A percentile compares a stretch with the other conserved stretches of the same genome.
Conservation (phyloP, 2,113 vertebrate species). For the Rynchops niger region DNA sequence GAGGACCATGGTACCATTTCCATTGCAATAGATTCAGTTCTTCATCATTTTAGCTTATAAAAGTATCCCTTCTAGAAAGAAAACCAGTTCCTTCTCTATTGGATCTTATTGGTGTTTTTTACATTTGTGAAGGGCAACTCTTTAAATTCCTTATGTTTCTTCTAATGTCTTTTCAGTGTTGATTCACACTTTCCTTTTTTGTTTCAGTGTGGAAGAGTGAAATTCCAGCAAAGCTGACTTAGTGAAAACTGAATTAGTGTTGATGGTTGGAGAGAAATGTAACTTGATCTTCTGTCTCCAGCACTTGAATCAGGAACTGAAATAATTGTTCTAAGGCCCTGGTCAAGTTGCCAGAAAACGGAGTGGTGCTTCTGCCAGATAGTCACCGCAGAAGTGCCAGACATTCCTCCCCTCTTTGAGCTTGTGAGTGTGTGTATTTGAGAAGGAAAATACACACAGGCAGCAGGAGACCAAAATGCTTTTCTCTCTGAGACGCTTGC, state of each 20-base stretch:
- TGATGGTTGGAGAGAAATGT: conserved; percentile 49
- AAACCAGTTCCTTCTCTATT: not conserved
- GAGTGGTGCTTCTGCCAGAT: conserved; percentile 40
- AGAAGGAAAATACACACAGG: not conserved
- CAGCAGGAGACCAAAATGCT: not conserved
- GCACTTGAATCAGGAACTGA: conserved; percentile 32
- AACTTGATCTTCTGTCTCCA: conserved; percentile 54
- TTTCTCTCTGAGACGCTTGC: not conserved
- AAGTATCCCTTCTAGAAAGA: not conserved
- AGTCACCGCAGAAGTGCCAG: conserved; percentile 53
- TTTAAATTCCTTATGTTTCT: conserved; percentile 14
- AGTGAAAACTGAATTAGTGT: conserved; percentile 61
- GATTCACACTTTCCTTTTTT: conserved; percentile 25
- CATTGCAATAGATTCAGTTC: not conserved
- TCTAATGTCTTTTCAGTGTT: conserved; percentile 37
- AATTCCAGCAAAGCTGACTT: conserved; percentile 62
- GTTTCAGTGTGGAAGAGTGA: conserved; percentile 32
- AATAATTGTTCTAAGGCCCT: conserved; percentile 60
- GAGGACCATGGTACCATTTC: not conserved
- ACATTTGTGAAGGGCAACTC: not conserved
- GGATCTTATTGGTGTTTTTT: not conserved
- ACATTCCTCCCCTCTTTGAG: conserved; percentile 33
- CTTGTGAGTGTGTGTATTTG: not conserved
- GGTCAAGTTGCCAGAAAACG: conserved; percentile 36
- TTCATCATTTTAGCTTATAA: not conserved